Conservation (phyloP, 2,797 vertebrate species). For the Sebastes taczanowskii region DNA sequence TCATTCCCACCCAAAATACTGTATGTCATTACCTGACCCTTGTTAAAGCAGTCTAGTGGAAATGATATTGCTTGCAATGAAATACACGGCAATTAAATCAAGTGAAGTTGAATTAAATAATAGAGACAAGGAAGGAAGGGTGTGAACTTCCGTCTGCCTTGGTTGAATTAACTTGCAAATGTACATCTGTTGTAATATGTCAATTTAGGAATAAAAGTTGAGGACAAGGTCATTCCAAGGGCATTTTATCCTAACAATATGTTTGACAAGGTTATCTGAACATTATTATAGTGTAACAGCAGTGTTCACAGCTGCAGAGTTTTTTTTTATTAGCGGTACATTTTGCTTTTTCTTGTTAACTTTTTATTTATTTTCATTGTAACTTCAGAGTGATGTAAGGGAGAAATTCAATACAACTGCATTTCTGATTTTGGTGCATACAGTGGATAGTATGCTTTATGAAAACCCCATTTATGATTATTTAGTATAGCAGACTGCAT, state of each 20-base stretch:
- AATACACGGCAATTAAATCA: constrained; percentile 37
- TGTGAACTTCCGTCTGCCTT: constrained; percentile 21
- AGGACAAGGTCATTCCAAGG: constrained; percentile 8
- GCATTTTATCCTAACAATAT: neutral
- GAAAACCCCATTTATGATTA: constrained; percentile 1
- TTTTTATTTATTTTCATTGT: constrained; percentile 5
- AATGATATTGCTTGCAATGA: constrained; percentile 11
- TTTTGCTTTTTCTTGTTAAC: neutral
- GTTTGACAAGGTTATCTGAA: neutral
- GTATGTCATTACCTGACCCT: constrained; percentile 4
- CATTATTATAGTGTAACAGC: neutral
- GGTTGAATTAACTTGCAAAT: constrained; percentile 7
- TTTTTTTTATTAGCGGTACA: constrained; percentile 4
- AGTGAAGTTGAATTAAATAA: constrained; percentile 27
- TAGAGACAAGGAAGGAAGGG: neutral
- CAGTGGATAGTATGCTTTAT: neutral
- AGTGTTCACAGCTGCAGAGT: neutral
- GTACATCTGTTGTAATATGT: neutral
- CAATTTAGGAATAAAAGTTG: neutral
- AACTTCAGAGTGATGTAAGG: constrained; percentile 8
- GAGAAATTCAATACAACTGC: constrained; percentile 7
- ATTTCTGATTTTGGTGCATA: neutral
- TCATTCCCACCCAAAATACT: neutral
- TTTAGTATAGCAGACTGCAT: constrained; percentile 2
- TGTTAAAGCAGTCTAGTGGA: constrained; percentile 12